Conservation (phyloP, 1,140 invertebrate species). For the Lepidostoma basale region DNA sequence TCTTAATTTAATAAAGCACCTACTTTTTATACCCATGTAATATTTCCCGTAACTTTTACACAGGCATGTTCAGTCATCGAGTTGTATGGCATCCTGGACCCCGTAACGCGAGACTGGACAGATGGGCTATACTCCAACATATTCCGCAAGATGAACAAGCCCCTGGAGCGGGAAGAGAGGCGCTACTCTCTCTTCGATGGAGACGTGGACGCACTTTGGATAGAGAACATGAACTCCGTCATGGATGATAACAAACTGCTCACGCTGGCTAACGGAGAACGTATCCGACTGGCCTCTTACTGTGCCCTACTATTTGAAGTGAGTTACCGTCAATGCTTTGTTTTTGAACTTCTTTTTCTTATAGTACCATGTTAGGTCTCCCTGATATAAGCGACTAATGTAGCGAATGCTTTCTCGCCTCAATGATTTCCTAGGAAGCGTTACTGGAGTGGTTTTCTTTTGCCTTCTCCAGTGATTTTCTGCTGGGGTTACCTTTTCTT, state of each 20-base stretch:
- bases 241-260: slow-evolving; percentile 94
- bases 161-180: slow-evolving; percentile 62
- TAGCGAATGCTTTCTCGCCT: too few species aligned
- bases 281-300: slow-evolving; percentile 80
- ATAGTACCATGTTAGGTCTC: too few species aligned
- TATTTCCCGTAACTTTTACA: not conserved
- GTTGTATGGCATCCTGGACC: slow-evolving; percentile 87
- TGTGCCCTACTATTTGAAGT: slow-evolving; percentile 89
- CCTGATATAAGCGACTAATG: too few species aligned
- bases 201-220: slow-evolving; percentile 92
- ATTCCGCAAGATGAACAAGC: slow-evolving; percentile 87
- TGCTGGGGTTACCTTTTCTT: too few species aligned
- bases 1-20: too few species aligned
- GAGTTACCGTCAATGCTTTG: slow-evolving; percentile 41
- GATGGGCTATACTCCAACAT: slow-evolving; percentile 90
- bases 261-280: slow-evolving; percentile 88
- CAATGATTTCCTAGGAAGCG: too few species aligned
- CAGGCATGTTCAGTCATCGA: slow-evolving; percentile 86
- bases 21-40: too few species aligned
- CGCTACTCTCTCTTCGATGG: slow-evolving; percentile 91
- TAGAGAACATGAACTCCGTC: slow-evolving; percentile 95
- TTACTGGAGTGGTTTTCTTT: too few species aligned
- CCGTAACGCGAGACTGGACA: slow-evolving; percentile 86
- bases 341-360: too few species aligned
- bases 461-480: too few species aligned